These are phyloP conservation scores for human DNA, from an alignment of 2,113 vertebrate species.

Conservation along the genomic window GRCh38 chr9:137318001-137318500, in stretches of 20 bases:
- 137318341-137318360: not conserved
- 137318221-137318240: too few species aligned
- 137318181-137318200: not conserved
- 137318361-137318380: not conserved
- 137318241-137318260: too few species aligned
- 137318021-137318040: not conserved
- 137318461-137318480: not conserved
- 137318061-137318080: accelerated
- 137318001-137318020: not conserved
- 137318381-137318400: not conserved
- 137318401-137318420: not conserved
- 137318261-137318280: not conserved
- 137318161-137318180: accelerated
- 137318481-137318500: constrained; percentile 62
- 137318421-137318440: not conserved
- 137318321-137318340: not conserved
- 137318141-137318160: not conserved
- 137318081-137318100: not conserved
- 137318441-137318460: constrained; percentile 35
- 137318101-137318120: not conserved
- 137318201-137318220: not conserved
- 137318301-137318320: accelerated
- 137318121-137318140: not conserved
- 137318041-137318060: not conserved
- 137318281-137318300: too few species aligned